Conservation (phyloP, 2,797 vertebrate genomes). For the Enoplosus armatus region DNA sequence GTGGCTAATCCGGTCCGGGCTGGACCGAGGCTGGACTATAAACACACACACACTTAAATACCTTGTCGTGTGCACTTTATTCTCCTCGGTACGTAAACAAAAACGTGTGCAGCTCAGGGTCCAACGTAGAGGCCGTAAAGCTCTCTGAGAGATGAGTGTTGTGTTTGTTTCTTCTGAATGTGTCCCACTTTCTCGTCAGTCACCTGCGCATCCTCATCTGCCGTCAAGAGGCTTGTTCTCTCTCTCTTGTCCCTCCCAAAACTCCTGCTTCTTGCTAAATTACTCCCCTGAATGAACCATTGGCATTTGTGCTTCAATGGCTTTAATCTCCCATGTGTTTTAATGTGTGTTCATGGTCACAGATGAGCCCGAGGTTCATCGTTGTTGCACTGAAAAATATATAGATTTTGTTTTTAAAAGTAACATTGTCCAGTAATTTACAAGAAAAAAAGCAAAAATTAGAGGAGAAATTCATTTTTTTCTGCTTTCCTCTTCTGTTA, state of each 20-base stretch:
- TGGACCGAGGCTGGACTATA: constrained; percentile 31
- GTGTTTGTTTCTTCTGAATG: constrained; percentile 24
- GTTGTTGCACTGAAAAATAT: background rate
- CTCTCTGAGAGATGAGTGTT: background rate
- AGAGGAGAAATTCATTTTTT: background rate
- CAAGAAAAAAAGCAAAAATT: background rate
- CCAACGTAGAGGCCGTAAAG: background rate
- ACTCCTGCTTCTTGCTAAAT: constrained; percentile 4
- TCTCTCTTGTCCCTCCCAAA: constrained; percentile 11
- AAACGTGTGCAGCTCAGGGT: constrained; percentile 35
- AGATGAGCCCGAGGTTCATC: constrained; percentile 26
- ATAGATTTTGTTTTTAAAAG: background rate
- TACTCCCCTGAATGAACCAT: constrained; percentile 33
- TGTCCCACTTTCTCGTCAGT: constrained; percentile 46
- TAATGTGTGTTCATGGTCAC: constrained; percentile 18
- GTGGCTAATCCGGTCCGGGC: constrained; percentile 60
- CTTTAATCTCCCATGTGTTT: constrained; percentile 40
- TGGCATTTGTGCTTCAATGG: constrained; percentile 40
- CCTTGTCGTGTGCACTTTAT: constrained; percentile 27
- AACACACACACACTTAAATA: constrained; percentile 42
- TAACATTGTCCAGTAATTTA: background rate
- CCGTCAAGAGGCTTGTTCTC: constrained; percentile 16
- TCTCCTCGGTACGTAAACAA: too few species aligned
- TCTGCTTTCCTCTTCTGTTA: background rate
- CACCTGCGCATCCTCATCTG: constrained; percentile 45